Conservation (phyloP, 2,797 vertebrate genomes). For the Bradypodion ventrale region DNA sequence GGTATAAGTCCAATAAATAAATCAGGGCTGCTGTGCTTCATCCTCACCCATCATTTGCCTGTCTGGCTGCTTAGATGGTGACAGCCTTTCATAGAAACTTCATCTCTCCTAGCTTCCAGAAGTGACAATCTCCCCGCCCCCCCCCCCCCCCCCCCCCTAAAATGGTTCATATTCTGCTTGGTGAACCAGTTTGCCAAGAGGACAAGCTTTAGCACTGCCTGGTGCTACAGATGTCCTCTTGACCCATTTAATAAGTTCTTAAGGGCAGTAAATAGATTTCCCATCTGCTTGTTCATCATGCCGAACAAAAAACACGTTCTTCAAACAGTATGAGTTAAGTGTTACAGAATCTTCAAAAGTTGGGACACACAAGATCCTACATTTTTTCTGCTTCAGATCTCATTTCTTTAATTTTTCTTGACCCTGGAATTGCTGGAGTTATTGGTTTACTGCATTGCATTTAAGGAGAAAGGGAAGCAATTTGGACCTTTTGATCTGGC, state of each 20-base stretch:
- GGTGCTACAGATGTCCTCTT: neutral
- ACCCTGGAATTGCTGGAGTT: too few species aligned
- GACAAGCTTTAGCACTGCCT: neutral
- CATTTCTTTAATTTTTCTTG: too few species aligned
- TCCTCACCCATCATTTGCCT: neutral
- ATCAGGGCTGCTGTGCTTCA: neutral
- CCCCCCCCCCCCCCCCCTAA: too few species aligned
- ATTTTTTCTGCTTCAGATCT: too few species aligned
- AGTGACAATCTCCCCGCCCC: neutral
- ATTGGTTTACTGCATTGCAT: too few species aligned
- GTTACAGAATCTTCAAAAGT: neutral
- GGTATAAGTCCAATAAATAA: too few species aligned
- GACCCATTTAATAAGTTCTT: neutral
- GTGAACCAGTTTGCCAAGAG: neutral
- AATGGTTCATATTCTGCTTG: neutral
- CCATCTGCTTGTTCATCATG: neutral
- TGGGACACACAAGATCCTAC: neutral
- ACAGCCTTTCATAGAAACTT: neutral
- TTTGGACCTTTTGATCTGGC: too few species aligned
- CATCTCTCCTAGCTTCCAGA: neutral
- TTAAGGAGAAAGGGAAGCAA: too few species aligned
- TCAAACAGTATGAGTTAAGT: neutral
- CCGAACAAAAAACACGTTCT: too few species aligned
- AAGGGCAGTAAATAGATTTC: neutral
- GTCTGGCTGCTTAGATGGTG: neutral